Base-by-base conservation (phyloP, 2,797 vertebrate genomes). In the Lepilemur ruficaudatus region DNA sequence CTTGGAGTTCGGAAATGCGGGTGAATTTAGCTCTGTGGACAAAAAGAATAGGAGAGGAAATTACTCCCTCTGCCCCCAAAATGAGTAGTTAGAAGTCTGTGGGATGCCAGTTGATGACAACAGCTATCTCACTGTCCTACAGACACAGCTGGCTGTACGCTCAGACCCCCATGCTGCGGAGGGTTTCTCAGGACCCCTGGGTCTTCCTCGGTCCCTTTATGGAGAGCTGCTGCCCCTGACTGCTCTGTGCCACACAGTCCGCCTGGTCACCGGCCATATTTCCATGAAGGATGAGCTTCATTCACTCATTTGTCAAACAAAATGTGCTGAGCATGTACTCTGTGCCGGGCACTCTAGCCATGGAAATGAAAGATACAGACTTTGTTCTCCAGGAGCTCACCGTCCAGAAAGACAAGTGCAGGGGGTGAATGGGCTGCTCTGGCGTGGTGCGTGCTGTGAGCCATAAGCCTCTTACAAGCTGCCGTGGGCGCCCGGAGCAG, bases 251-350 rank as follows among this genome's bases (percentile, higher is more conserved):
- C 52, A n/a, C 23, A n/a, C 0, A 4, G 5, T 50, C 28, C 8
- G 23, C 32, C 76, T 50, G 59, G n/a, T 76, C 32, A 72, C 28
- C 3, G 11, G 55, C 43, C 81, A 3, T 1, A 1, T 94, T 43
- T 50, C 52, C 30, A 5, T 18, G 43, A 81, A 85, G 35, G 32
- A 28, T 50, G 12, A 41, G 48, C 14, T 81, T 81, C 76, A 18
- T 41, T 43, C 32, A 50, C 75, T 91, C 52, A 28, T 35, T 72
- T 73, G 91, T 70, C 81, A 84, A 72, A 83, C 30, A 83, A n/a
- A 70, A 46, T 35, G 28, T 11, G 10, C 50, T 41, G 52, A 67
- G 61, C 2, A 46, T 50, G 59, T 10, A 63, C 70, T 87, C 32
- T 72, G 50, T 52, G 8, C 32, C 5, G 4, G 30, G 32, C 10